These are phyloP conservation scores for Leptatherina wallacei DNA, from an alignment of 2,797 vertebrate species.

Conservation along the genomic window DNA sequence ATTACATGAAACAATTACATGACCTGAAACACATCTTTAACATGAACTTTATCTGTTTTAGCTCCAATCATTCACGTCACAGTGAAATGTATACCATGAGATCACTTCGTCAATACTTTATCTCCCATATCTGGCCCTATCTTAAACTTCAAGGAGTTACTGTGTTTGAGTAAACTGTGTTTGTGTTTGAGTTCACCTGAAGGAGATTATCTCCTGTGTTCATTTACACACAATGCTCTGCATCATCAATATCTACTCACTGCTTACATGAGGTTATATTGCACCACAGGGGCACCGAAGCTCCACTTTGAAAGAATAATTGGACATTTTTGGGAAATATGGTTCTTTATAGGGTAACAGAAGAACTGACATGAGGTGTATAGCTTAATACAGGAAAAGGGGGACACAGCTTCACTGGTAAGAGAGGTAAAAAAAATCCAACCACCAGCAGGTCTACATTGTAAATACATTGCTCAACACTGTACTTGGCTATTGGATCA, in stretches of 20 bases:
- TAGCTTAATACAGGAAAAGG: constrained; percentile 59
- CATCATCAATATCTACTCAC: constrained; percentile 67
- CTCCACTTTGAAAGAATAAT: constrained; percentile 15
- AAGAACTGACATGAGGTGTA: constrained; percentile 17
- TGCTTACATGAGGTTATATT: constrained; percentile 33
- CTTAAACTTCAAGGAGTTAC: constrained; percentile 67
- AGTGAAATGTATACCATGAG: constrained; percentile 25
- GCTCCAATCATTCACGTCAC: neutral
- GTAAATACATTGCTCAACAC: neutral
- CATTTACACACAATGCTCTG: constrained; percentile 81
- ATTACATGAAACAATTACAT: constrained; percentile 10
- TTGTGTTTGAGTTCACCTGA: constrained; percentile 69
- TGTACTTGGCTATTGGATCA: neutral
- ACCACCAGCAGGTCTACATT: neutral
- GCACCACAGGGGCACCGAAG: constrained; percentile 27
- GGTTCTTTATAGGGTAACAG: neutral
- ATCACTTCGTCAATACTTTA: constrained; percentile 57
- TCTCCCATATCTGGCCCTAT: constrained; percentile 65
- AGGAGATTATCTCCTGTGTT: constrained; percentile 75
- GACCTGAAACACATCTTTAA: constrained; percentile 8
- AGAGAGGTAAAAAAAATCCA: neutral
- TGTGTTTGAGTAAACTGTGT: constrained; percentile 68
- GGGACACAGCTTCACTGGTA: neutral
- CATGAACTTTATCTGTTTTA: constrained; percentile 4
- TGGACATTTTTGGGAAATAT: neutral